phyloP scores from a whole-genome alignment of 2,113 vertebrate species.

The Panthera uncia region DNA sequence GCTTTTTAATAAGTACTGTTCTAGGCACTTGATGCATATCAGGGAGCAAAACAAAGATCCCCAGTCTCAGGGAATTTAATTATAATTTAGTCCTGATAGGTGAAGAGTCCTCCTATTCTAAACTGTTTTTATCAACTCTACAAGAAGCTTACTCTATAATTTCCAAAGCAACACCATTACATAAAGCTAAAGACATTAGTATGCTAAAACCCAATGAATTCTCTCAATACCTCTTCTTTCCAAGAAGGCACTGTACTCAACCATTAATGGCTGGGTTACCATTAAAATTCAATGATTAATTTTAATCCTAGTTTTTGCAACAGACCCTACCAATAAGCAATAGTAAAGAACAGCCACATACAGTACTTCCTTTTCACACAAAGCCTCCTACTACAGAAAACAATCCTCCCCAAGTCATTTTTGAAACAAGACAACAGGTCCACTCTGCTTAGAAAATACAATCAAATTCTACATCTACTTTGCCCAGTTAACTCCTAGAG shows the following conservation, averaged over 20 bases:
- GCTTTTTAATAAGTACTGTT: not conserved
- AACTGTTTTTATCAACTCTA: not conserved
- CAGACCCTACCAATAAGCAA: not conserved
- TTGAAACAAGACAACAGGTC: not conserved
- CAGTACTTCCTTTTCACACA: not conserved
- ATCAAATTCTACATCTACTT: not conserved
- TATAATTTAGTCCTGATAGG: not conserved
- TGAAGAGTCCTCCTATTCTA: not conserved
- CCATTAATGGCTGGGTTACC: not conserved
- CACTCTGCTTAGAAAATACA: not conserved
- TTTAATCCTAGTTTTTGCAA: slow-evolving; percentile 25
- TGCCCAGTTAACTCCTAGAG: not conserved
- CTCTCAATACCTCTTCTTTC: not conserved
- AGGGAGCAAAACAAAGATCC: not conserved
- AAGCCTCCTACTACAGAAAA: not conserved
- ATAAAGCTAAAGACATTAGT: not conserved
- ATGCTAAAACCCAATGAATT: slow-evolving; percentile 5
- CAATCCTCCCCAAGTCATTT: not conserved
- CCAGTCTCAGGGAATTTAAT: not conserved
- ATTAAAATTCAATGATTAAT: not conserved
- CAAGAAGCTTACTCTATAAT: not conserved
- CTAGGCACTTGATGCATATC: not conserved
- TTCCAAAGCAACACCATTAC: not conserved
- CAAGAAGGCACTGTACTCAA: not conserved
- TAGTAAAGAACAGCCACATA: not conserved